Base-by-base conservation (phyloP, 2,113 vertebrate species). In the Zootoca vivipara region DNA sequence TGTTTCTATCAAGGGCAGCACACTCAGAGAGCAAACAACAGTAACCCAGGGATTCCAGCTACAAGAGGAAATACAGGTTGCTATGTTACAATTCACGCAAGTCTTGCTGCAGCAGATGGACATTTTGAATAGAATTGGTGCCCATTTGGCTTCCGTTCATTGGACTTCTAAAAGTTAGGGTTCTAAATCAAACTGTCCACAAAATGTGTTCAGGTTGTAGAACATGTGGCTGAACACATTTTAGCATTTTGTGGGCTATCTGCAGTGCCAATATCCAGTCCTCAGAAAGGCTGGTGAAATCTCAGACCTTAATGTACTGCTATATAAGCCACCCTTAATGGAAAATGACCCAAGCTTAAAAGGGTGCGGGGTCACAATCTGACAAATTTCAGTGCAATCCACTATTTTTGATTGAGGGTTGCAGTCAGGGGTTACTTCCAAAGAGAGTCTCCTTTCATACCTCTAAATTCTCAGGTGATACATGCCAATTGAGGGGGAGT, bases 91-190 rank as follows among this genome's bases (percentile, higher is more conserved):
- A 92, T 92, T 91, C 84, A 85, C 69, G 64, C 74, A 91, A 89
- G 73, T 91, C 92, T 95, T 92, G 62, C 46, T 88, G 87, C 35
- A 94, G 58, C 90, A 95, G 91, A 93, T 95, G 92, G 93, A 89
- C 69, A 80, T 91, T 95, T 90, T 92, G 83, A 93, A 85, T 85
- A 38, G 20, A 92, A 89, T 20, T 79, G 24, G 74, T 92, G 75
- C 75, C 67, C 78, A 85, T 92, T 93, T 95, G 92, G 83, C 85
- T 90, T 65, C 42, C 83, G 7, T 65, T 90, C 10, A 65, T 72
- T 86, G 12, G 24, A 83, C 78, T 91, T 89, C 67, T 87, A 90
- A 78, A 91, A 91, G 75, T 88, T 65, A 70, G 72, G 86, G 3
- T 91, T 92, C 87, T 89, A 91, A 93, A 92, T 10, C 58, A 92